Percentiles rank a stretch among this genome's conserved stretches.
These are phyloP conservation scores for Leptoclinus maculatus DNA, from an alignment of 2,797 vertebrate genomes.

Conservation along the genomic window DNA sequence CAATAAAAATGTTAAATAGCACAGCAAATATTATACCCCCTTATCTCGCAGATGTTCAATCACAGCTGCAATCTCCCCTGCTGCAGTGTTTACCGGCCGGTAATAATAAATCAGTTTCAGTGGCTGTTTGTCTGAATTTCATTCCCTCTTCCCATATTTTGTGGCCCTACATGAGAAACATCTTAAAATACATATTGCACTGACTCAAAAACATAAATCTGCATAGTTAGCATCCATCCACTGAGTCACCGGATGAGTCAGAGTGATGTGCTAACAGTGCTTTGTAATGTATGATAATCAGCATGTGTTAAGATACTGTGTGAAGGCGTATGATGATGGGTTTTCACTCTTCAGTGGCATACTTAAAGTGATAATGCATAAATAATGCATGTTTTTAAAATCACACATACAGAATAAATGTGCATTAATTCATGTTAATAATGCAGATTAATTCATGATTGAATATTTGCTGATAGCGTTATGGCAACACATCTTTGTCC, in stretches of 20 bases:
- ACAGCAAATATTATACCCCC: background rate
- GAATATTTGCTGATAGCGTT: background rate
- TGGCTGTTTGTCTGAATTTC: slow-evolving; percentile 15
- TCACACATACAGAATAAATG: background rate
- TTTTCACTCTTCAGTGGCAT: background rate
- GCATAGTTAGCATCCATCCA: background rate
- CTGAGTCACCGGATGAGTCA: slow-evolving; percentile 9
- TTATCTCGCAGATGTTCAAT: background rate
- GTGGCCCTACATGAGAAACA: background rate
- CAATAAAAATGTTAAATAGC: slow-evolving; percentile 4
- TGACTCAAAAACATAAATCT: background rate
- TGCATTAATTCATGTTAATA: background rate
- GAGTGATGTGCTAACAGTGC: background rate
- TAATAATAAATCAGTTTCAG: background rate
- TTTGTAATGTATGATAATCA: background rate
- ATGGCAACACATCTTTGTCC: background rate
- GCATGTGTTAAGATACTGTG: background rate
- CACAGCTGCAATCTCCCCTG: background rate
- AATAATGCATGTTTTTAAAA: background rate
- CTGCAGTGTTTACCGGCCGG: background rate
- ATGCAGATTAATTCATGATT: background rate
- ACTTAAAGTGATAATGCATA: too few relatives aligned
- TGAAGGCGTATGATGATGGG: background rate
- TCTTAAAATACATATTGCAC: slow-evolving; percentile 5
- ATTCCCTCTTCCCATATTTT: background rate